A percentile compares a stretch with the other conserved stretches of the same genome.
These are phyloP conservation scores for Pelosia muscerda DNA, from an alignment of 2,888 invertebrate genomes.

Conservation along the genomic window DNA sequence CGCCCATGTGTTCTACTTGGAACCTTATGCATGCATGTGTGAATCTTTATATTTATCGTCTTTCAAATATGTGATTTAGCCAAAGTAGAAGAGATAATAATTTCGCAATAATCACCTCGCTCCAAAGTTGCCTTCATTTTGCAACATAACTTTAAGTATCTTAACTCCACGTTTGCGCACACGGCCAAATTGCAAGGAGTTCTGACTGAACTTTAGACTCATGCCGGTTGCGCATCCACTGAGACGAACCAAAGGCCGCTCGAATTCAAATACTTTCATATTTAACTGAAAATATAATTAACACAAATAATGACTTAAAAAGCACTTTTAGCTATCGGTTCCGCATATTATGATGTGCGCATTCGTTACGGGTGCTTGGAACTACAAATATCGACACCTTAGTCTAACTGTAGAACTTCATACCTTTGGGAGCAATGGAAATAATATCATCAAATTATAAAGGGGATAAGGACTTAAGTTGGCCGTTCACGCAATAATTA, in stretches of 20 bases:
- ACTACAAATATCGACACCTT: neutral
- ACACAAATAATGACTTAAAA: neutral
- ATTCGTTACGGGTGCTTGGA: neutral
- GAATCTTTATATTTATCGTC: too few species aligned
- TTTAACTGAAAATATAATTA: slow-evolving; percentile 64
- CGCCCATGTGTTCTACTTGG: too few species aligned
- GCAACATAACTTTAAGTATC: slow-evolving; percentile 78
- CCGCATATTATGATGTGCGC: too few species aligned
- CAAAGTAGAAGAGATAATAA: neutral
- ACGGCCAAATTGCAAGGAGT: slow-evolving; percentile 79
- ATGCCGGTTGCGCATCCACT: slow-evolving; percentile 81
- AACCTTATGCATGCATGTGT: too few species aligned
- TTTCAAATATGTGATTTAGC: too few species aligned
- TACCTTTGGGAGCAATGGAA: too few species aligned
- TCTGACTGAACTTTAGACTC: slow-evolving; percentile 75
- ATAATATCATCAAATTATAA: too few species aligned
- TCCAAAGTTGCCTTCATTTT: slow-evolving; percentile 79
- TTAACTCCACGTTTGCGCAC: slow-evolving; percentile 79
- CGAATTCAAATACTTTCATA: slow-evolving; percentile 75
- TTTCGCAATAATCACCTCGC: slow-evolving; percentile 63
- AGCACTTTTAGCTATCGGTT: too few species aligned
- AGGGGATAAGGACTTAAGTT: too few species aligned
- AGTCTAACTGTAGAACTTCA: too few species aligned
- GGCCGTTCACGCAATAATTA: too few species aligned
- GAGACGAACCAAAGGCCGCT: slow-evolving; percentile 73